Conservation (phyloP, 2,888 invertebrate species). For the Torymus tubicola region DNA sequence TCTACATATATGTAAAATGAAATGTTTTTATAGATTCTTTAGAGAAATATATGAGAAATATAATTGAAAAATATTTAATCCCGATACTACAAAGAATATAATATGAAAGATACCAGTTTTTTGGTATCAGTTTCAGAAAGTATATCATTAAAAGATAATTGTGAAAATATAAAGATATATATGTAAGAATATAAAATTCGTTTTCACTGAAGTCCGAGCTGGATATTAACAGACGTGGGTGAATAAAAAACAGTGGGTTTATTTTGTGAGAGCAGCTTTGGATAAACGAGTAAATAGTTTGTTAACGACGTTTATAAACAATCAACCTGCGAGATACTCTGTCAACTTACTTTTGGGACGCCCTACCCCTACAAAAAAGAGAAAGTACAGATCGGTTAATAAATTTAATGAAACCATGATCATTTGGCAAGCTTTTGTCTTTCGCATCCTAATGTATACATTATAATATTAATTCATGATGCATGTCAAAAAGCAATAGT, state of each 20-base stretch:
- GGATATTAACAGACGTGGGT: conserved; percentile 38
- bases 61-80: no score
- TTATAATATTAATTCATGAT: neutral
- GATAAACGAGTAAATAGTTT: conserved; percentile 64
- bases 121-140: no score
- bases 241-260: conserved; percentile 32
- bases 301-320: conserved; percentile 72
- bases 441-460: conserved; percentile 28
- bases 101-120: no score
- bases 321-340: conserved; percentile 65
- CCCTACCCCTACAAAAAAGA: conserved; percentile 76
- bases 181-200: neutral
- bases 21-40: no score
- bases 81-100: no score
- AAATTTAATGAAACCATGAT: conserved; percentile 57
- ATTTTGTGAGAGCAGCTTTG: conserved; percentile 57
- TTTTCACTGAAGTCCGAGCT: conserved; percentile 53
- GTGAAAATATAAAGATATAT: neutral
- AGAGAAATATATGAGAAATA: no score
- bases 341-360: conserved; percentile 77
- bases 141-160: neutral
- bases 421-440: conserved; percentile 49
- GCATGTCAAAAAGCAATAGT: neutral
- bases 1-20: no score
- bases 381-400: conserved; percentile 74